Conservation (phyloP, 2,113 vertebrate genomes). For the Climacteris rufus region DNA sequence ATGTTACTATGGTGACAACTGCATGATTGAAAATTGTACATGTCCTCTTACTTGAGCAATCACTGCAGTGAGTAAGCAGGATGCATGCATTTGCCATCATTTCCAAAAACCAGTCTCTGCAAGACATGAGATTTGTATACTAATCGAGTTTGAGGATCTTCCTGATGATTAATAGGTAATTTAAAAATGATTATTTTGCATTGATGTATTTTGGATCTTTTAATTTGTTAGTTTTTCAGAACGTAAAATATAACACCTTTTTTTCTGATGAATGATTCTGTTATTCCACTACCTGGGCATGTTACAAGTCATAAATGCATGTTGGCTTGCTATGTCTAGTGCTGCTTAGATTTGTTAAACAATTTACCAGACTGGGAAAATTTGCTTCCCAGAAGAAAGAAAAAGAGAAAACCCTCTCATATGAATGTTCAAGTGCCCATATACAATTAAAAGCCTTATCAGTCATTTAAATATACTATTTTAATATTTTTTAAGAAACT, state of each 20-base stretch:
- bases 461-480: not conserved
- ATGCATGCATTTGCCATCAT: not conserved
- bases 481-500: not conserved
- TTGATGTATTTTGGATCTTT: not conserved
- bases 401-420: not conserved
- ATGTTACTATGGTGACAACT: constrained; percentile 5
- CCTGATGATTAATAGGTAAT: not conserved
- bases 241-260: not conserved
- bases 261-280: not conserved
- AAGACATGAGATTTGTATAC: not conserved
- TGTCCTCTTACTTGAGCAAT: not conserved
- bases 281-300: not conserved
- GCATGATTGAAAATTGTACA: not conserved
- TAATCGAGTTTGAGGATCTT: not conserved
- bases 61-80: not conserved
- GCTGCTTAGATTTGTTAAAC: not conserved
- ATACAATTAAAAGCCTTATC: not conserved
- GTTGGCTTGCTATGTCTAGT: not conserved
- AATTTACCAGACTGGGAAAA: not conserved
- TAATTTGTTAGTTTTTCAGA: not conserved
- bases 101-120: not conserved
- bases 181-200: not conserved
- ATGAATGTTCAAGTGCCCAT: not conserved
- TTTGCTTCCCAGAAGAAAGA: not conserved
- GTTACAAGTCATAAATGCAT: not conserved